These are phyloP conservation scores for Abrostola triplasia DNA, from an alignment of 2,888 invertebrate genomes.

Conservation along the genomic window DNA sequence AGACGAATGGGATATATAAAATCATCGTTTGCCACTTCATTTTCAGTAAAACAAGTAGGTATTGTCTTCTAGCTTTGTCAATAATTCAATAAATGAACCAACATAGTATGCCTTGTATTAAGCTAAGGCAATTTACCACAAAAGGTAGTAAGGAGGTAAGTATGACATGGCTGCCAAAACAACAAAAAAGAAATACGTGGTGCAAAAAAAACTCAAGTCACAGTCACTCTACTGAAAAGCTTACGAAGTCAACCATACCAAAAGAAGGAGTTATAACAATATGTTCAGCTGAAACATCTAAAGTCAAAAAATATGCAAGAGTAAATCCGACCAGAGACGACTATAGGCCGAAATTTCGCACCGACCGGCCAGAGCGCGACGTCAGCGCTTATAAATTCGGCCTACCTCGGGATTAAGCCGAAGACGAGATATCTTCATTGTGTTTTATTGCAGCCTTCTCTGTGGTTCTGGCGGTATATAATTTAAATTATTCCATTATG, in stretches of 20 bases:
- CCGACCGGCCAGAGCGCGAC: constrained; percentile 74
- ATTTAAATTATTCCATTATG: constrained; percentile 80
- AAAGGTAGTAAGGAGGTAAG: too few relatives aligned
- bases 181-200: too few relatives aligned
- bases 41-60: too few relatives aligned
- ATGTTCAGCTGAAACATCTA: not conserved
- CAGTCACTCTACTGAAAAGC: not conserved
- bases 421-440: constrained; percentile 71
- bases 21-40: too few relatives aligned
- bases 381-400: constrained; percentile 74
- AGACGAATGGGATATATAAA: too few relatives aligned
- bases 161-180: too few relatives aligned
- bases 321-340: constrained; percentile 30
- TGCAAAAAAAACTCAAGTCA: too few relatives aligned
- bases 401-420: constrained; percentile 71
- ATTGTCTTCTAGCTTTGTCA: too few relatives aligned
- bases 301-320: constrained; percentile 31
- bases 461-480: constrained; percentile 73
- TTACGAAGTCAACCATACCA: not conserved
- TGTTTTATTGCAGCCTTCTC: constrained; percentile 75
- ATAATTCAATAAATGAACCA: too few relatives aligned
- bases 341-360: constrained; percentile 56
- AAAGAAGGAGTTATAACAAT: too few relatives aligned
- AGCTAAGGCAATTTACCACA: too few relatives aligned
- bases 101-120: too few relatives aligned